Evolutionary conservation across 2,113 vertebrate genomes (phyloP).

Genomic region (Peromyscus polionotus): DNA sequence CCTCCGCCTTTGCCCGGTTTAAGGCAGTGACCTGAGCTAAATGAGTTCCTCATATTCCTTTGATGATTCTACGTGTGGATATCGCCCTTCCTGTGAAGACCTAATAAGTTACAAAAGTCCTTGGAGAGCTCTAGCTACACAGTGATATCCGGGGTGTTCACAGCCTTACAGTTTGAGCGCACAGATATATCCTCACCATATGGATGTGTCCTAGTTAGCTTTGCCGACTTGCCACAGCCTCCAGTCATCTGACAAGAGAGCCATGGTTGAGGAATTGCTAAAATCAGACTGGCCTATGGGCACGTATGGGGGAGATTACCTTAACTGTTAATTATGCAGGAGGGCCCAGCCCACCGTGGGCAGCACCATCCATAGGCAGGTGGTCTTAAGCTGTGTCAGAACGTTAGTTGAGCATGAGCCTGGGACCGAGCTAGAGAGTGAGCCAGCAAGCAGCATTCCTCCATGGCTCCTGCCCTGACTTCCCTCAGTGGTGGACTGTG

Average conservation of each 20-base stretch:
- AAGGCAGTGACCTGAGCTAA: constrained; percentile 26
- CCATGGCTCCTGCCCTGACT: not conserved
- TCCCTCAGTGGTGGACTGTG: not conserved
- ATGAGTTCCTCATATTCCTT: constrained; percentile 40
- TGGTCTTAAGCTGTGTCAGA: not conserved
- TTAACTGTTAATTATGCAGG: not conserved
- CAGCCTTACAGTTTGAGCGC: not conserved
- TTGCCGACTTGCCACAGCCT: not conserved
- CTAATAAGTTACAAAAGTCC: not conserved
- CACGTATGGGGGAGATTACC: not conserved
- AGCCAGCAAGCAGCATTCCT: not conserved
- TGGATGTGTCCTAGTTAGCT: not conserved
- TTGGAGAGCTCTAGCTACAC: not conserved
- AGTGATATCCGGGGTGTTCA: not conserved
- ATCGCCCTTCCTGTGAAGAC: not conserved
- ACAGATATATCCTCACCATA: not conserved
- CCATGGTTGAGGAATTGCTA: not conserved
- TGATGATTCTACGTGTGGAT: not conserved
- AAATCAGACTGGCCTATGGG: not conserved
- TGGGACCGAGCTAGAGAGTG: not conserved
- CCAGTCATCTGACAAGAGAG: not conserved
- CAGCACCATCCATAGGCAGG: not conserved
- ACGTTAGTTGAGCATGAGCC: no score
- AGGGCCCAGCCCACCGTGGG: not conserved
- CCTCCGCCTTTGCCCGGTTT: not conserved